These are phyloP conservation scores for Poecile atricapillus DNA, from an alignment of 2,113 vertebrate genomes.

Conservation along the genomic window DNA sequence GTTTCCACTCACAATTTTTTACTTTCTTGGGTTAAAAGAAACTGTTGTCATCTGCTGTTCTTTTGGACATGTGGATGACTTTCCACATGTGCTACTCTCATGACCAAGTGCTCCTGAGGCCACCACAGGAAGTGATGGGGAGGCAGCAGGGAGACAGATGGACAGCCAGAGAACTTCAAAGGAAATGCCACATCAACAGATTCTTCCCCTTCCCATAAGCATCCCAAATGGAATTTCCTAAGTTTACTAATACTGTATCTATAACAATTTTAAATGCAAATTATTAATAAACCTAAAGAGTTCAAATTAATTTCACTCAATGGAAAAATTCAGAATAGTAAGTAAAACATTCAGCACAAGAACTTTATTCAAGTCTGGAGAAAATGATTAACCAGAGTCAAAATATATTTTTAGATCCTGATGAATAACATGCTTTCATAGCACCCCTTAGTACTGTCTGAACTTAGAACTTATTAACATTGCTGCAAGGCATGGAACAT, in stretches of 20 bases:
- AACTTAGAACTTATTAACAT: background rate
- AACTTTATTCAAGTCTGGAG: background rate
- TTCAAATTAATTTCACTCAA: background rate
- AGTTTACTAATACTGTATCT: conserved; percentile 8
- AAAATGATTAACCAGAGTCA: background rate
- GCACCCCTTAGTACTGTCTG: background rate
- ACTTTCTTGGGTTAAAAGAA: background rate
- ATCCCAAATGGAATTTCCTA: conserved; percentile 30
- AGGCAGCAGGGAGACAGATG: conserved; percentile 61
- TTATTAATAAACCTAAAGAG: background rate
- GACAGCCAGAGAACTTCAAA: conserved; percentile 55
- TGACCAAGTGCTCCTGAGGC: conserved; percentile 29
- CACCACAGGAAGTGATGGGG: conserved; percentile 35
- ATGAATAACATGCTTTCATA: background rate
- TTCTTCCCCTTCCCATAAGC: background rate
- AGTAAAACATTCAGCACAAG: background rate
- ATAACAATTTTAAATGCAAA: conserved; percentile 1
- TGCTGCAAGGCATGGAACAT: background rate
- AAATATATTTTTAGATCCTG: background rate
- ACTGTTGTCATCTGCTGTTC: conserved; percentile 9
- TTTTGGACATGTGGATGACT: background rate
- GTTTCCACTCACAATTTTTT: background rate
- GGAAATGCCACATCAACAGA: conserved; percentile 42
- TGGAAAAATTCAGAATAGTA: background rate
- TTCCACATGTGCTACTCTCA: conserved; percentile 42